Evolutionary conservation across 2,113 vertebrate genomes (phyloP), one percentile per base, ranked within the genome.

Genomic region (Piaya cayana): DNA sequence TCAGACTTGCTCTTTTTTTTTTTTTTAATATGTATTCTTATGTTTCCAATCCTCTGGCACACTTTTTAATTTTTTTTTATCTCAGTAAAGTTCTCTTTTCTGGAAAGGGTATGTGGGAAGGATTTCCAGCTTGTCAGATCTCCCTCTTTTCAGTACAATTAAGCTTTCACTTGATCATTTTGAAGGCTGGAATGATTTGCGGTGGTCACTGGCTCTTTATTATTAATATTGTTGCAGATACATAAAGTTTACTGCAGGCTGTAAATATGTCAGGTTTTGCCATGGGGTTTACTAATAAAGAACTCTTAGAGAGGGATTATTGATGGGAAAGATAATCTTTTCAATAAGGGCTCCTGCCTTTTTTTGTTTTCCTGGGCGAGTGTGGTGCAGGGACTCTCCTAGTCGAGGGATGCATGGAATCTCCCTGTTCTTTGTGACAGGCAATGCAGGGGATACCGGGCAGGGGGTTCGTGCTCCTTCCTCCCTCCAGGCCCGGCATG

Each of bases 271-370:
- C 98, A 98, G 96, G 88, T 97, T 98, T 94, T 93, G 98, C 97
- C 97, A 93, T 58, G 90, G 95, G 94, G 95, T 97, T 97, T 93
- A 90, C 97, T 98, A 98, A 98, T 97, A 98, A 98, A 98, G 97
- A 97, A 96, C 95, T 92, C 94, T 96, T 96, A 94, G 92, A 79
- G 86, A 70, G 81, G 97, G 96, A 97, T 97, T 98, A 98, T 98
- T 98, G 98, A 98, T 98, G 98, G 97, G 88, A 93, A 98, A 98
- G 97, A 97, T 98, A 98, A 98, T 98, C 97, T 97, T 98, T 98
- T 98, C 98, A 98, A 98, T 98, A 98, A 98, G 97, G 92, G 77
- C 60, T 88, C 42, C 87, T 90, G 92, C 60, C 84, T 78, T 94
- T 39, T 89, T 84, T 21, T 64, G n/a, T 83, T 94, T 91, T 34